Conservation (phyloP, 2,113 vertebrate genomes). For the Pandion haliaetus region DNA sequence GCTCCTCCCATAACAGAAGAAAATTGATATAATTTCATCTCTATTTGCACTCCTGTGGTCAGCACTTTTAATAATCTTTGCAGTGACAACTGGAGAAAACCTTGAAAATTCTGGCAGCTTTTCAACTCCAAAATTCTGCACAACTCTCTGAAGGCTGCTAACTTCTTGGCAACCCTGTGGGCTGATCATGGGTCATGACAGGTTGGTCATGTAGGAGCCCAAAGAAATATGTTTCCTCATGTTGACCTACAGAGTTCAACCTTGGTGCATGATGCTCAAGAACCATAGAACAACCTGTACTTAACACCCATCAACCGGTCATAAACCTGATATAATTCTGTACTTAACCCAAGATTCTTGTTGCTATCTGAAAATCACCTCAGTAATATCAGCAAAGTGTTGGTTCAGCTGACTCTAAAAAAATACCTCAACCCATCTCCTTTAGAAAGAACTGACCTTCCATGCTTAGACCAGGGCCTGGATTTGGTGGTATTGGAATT, state of each 20-base stretch:
- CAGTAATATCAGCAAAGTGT: neutral
- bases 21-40: neutral
- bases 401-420: neutral
- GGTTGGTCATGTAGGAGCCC: accelerated
- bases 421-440: neutral
- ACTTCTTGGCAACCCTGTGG: neutral
- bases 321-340: neutral
- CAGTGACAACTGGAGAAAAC: neutral
- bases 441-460: neutral
- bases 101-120: neutral
- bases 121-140: neutral
- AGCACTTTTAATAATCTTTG: neutral
- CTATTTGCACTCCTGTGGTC: neutral
- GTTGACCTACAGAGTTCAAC: neutral
- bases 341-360: neutral
- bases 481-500: neutral
- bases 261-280: neutral
- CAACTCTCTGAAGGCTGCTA: neutral
- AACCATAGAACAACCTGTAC: neutral
- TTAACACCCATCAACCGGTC: neutral
- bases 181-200: neutral
- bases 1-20: neutral
- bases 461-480: neutral
- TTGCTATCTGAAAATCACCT: neutral
- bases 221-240: neutral